A percentile compares a stretch with the other conserved stretches of the same genome.
Evolutionary conservation across 92 coral and sea anemone species (phyloP).

Genomic region (Phenganax marumi): DNA sequence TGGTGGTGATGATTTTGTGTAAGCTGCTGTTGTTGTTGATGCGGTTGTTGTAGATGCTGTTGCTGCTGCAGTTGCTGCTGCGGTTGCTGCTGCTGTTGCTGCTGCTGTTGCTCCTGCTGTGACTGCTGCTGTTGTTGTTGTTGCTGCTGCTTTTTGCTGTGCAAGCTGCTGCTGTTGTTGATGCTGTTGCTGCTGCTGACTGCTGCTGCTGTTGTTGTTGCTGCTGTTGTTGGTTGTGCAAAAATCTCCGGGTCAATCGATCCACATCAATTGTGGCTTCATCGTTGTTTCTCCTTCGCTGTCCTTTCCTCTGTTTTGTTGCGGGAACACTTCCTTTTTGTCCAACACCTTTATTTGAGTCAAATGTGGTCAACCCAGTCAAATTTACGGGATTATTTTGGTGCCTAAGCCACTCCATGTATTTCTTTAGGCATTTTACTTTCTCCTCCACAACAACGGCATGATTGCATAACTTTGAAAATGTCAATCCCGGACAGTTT

Average conservation of each 20-base stretch:
- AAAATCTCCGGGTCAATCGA: not conserved
- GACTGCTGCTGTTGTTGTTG: not conserved
- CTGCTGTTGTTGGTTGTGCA: not conserved
- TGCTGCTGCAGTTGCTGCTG: not conserved
- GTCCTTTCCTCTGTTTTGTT: slow-evolving; percentile 15
- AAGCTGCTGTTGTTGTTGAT: not conserved
- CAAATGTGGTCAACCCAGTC: slow-evolving; percentile 34
- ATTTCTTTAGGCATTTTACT: not conserved
- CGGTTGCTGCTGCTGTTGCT: not conserved
- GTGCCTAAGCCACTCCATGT: slow-evolving; percentile 22
- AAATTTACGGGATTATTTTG: slow-evolving; percentile 11
- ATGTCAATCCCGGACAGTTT: slow-evolving; percentile 41
- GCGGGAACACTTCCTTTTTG: slow-evolving; percentile 41
- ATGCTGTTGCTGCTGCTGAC: not conserved
- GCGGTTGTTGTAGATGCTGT: not conserved
- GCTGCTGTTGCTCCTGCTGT: not conserved
- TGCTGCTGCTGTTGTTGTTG: not conserved
- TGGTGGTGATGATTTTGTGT: not conserved
- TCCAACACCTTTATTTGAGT: slow-evolving; percentile 47
- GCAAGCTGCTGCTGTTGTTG: not conserved
- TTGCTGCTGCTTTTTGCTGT: not conserved
- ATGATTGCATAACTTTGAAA: slow-evolving; percentile 36
- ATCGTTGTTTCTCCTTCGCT: not conserved
- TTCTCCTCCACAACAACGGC: slow-evolving; percentile 49
- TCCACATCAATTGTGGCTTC: slow-evolving; percentile 23